Evolutionary conservation across 2,113 vertebrate genomes (phyloP), one percentile per base, ranked within the genome.

Genomic region (Tachycineta bicolor): DNA sequence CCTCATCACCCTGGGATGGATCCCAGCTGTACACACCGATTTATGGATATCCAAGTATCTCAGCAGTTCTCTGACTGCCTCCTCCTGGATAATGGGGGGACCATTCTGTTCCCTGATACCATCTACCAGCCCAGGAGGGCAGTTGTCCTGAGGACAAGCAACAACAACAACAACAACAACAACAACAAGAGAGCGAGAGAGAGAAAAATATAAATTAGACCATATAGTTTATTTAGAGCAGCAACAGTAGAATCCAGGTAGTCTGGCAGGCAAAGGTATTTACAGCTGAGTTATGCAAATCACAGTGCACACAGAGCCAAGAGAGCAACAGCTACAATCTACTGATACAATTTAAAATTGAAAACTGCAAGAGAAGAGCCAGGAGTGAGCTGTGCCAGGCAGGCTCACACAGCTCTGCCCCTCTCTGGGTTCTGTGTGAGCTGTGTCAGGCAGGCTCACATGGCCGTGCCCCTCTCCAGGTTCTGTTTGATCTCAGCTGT

Each of bases 401-500:
- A 43, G 44, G 64, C 29, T 67, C 22, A 18, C 29, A 46, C 99
- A 0, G 99, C 99, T 0, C 99, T 99, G 82, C 99, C 99, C 93
- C 99, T 98, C 97, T 99, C 99, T 98, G 37, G 37, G 37, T 37
- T 37, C 37, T 37, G 37, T 37, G 26, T 0, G 43, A 0, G 99
- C 99, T 0, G 99, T 99, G 89, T 99, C 34, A 17, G 64, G 43
- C 43, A 43, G 44, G 64, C 31, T 67, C 22, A 18, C 29, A 46
- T 99, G 0, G 99, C 99, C 0, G 99, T 99, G 82, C 99, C 99
- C 93, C 99, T 98, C 97, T 99, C 99, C 98, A 99, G 70, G 97
- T 99, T 99, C 96, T 99, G 99, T 60, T 99, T 99, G 94, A 99
- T 99, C 97, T 99, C 99, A 0, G 99, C 99, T 0, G 99, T 99